Evolutionary conservation across 2,797 vertebrate genomes (phyloP).

Genomic region (Emydoidea blandingii): DNA sequence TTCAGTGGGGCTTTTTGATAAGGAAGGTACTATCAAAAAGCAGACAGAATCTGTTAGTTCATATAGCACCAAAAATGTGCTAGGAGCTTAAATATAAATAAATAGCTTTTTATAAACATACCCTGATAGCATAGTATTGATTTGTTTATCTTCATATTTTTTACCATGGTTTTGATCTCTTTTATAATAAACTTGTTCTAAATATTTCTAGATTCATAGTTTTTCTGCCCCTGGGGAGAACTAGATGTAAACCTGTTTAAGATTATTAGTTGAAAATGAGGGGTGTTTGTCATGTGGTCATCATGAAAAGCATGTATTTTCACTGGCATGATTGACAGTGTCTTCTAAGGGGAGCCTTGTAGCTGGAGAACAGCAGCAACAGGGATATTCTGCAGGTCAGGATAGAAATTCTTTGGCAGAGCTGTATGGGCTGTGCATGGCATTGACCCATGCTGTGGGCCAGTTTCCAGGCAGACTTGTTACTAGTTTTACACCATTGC

Average conservation of each 20-base stretch:
- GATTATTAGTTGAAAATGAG: neutral
- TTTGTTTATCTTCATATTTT: neutral
- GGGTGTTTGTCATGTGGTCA: neutral
- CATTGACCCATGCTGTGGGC: fast-evolving
- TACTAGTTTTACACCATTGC: neutral
- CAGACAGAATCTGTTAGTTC: neutral
- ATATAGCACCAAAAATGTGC: neutral
- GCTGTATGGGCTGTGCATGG: fast-evolving
- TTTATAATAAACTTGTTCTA: neutral
- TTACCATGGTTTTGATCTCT: neutral
- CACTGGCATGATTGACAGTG: neutral
- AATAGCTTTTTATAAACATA: neutral
- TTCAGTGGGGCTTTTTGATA: neutral
- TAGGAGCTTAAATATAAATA: neutral
- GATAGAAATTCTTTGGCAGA: neutral
- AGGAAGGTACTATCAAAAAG: neutral
- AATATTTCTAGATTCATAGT: fast-evolving
- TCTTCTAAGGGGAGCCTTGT: neutral
- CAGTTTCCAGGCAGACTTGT: neutral
- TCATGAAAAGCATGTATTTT: neutral
- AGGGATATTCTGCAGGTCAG: neutral
- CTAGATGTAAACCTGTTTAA: neutral
- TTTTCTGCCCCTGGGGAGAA: neutral
- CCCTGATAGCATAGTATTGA: neutral
- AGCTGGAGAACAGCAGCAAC: neutral